These are phyloP conservation scores for Drosophila rhopaloa DNA, from an alignment of 1,140 invertebrate species.

Conservation along the genomic window DNA sequence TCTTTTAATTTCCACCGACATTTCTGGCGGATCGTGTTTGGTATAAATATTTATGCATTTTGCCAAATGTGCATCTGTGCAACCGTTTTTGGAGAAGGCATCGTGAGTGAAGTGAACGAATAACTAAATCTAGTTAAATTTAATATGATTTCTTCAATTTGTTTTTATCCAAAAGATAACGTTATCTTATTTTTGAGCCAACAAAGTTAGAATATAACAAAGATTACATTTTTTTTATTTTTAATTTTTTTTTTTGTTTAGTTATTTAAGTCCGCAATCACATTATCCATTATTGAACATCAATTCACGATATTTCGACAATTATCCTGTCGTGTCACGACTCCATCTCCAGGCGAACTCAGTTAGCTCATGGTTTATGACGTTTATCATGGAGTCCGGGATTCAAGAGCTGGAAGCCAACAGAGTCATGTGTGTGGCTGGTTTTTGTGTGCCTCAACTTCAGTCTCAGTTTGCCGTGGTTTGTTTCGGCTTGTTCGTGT, in stretches of 20 bases:
- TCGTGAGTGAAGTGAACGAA: conserved; percentile 12
- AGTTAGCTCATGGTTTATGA: conserved; percentile 53
- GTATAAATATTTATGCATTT: conserved; percentile 48
- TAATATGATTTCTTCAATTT: too few relatives aligned
- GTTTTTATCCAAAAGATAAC: too few relatives aligned
- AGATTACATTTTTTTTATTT: too few relatives aligned
- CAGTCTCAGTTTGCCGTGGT: conserved; percentile 13
- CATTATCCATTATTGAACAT: too few relatives aligned
- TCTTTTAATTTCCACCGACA: conserved; percentile 52
- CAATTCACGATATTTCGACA: too few relatives aligned
- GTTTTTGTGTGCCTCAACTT: conserved; percentile 17
- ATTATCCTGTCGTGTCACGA: conserved; percentile 14
- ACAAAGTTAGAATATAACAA: too few relatives aligned
- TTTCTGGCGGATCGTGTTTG: conserved; percentile 36
- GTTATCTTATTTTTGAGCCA: too few relatives aligned
- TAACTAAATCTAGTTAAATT: too few relatives aligned
- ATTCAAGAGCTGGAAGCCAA: conserved; percentile 13
- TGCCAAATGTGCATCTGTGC: conserved; percentile 41
- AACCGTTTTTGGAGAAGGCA: conserved; percentile 5
- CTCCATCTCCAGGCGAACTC: conserved; percentile 9
- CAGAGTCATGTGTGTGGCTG: conserved; percentile 38
- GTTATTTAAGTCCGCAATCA: too few relatives aligned
- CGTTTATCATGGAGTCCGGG: conserved; percentile 34
- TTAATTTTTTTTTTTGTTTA: too few relatives aligned
- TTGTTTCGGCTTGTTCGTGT: conserved; percentile 66